These are phyloP conservation scores for Toxotes jaculatrix DNA, from an alignment of 2,113 vertebrate species.

Conservation along the genomic window DNA sequence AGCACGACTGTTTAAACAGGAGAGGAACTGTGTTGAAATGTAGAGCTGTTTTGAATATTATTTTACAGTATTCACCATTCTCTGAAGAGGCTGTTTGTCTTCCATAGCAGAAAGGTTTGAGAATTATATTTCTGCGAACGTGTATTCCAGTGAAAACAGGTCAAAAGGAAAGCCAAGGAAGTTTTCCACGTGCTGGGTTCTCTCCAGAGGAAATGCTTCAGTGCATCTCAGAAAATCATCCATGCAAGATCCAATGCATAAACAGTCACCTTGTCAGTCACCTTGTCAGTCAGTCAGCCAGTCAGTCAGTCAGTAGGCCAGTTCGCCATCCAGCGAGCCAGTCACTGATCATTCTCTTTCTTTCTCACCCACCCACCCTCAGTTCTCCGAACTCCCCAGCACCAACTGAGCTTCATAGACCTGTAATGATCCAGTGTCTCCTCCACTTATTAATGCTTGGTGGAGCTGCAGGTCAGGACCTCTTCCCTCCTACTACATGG, in stretches of 20 bases:
- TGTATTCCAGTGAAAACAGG: conserved; percentile 49
- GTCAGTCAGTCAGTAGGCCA: conserved; percentile 29
- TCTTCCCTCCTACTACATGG: background rate
- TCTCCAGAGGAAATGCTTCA: conserved; percentile 47
- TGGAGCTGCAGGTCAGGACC: background rate
- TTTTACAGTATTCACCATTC: background rate
- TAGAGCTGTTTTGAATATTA: background rate
- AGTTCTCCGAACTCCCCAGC: background rate
- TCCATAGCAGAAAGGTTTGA: background rate
- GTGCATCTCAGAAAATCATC: conserved; percentile 46
- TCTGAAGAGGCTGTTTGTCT: conserved; percentile 3
- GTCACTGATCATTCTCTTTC: background rate
- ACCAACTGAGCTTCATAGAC: conserved; percentile 20
- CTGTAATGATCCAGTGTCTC: conserved; percentile 51
- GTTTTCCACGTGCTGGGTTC: background rate
- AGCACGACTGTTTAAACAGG: conserved; percentile 28
- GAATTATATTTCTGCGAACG: conserved; percentile 13
- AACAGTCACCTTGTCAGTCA: conserved; percentile 71
- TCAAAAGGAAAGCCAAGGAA: conserved; percentile 49
- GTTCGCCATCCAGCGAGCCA: conserved; percentile 15
- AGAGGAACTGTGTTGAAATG: background rate
- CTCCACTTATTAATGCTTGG: conserved; percentile 51
- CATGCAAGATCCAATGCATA: conserved; percentile 57
- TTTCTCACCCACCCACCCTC: background rate
- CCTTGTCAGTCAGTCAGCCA: conserved; percentile 64